Evolutionary conservation across 2,113 vertebrate species (phyloP), one percentile per base, ranked within the genome.

Genomic region (Lipophrys pholis): DNA sequence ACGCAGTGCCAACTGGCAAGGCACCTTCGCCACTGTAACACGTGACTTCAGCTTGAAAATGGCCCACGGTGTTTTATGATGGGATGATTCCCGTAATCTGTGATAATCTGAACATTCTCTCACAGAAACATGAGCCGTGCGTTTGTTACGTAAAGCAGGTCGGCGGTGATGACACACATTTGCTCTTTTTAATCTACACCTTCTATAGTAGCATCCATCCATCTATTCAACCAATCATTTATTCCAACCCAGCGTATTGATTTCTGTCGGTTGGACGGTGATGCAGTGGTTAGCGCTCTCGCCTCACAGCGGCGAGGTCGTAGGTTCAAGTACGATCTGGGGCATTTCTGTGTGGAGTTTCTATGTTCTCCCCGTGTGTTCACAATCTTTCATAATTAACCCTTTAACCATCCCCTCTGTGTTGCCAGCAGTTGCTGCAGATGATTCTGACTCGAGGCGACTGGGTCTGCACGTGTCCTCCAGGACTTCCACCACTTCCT

Each of bases 361-460:
- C 21, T 4, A 30, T 30, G 21, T n/a, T n/a, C n/a, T n/a, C n/a
- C n/a, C n/a, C n/a, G n/a, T n/a, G n/a, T n/a, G n/a, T 30, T 30
- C 21, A 30, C 2, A 4, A 30, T 30, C 21, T 30, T 4, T 30
- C 21, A 30, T 30, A 30, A 30, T 30, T 30, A 30, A 30, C 8
- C 61, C 53, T 30, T 62, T 42, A 30, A 55, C 21, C 9, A 52
- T 11, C 35, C 11, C 49, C 40, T 79, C 2, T 78, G 7, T 77
- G 1, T 82, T 49, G 43, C 45, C 53, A 69, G 15, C 85, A 93
- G 93, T 78, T 56, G 86, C 86, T 11, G 69, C 67, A 63, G 74
- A 54, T 55, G 72, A 50, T 58, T 58, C 38, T 8, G 80, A 78
- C 48, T 77, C 78, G 58, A 6, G 71, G 12, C 12, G 42, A 58